A percentile compares a stretch with the other conserved stretches of the same genome.
Conservation (phyloP, 2,888 invertebrate genomes). For the Eilema griseolum region DNA sequence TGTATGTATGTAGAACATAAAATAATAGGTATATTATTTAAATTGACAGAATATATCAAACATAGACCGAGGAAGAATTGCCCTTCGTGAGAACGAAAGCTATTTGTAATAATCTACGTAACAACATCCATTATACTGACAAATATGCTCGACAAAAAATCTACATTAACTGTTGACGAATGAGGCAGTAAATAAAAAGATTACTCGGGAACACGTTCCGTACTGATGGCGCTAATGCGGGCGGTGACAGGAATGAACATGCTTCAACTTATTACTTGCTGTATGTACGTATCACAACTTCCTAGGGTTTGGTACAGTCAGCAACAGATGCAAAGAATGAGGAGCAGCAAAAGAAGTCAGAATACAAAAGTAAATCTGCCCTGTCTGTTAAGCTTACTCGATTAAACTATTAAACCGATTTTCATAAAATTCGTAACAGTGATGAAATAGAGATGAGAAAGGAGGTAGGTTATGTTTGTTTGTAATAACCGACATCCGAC, state of each 20-base stretch:
- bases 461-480: too few relatives aligned
- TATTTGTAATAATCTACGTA: neutral
- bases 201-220: slow-evolving; percentile 7
- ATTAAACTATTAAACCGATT: too few relatives aligned
- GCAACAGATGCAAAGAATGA: neutral
- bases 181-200: slow-evolving; percentile 5
- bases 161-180: neutral
- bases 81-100: neutral
- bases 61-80: neutral
- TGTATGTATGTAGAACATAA: too few relatives aligned
- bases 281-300: neutral
- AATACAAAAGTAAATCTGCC: too few relatives aligned
- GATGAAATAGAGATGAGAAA: too few relatives aligned
- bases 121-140: neutral
- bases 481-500: too few relatives aligned
- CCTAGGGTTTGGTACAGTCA: neutral
- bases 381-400: too few relatives aligned
- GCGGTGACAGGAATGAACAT: neutral
- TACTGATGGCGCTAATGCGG: neutral
- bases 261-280: neutral
- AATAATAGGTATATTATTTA: neutral
- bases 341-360: too few relatives aligned
- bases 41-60: neutral
- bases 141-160: neutral
- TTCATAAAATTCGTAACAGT: too few relatives aligned